Percentiles rank a stretch among this genome's conserved stretches.
Conservation (phyloP, 2,888 invertebrate genomes). For the Pecten maximus region DNA sequence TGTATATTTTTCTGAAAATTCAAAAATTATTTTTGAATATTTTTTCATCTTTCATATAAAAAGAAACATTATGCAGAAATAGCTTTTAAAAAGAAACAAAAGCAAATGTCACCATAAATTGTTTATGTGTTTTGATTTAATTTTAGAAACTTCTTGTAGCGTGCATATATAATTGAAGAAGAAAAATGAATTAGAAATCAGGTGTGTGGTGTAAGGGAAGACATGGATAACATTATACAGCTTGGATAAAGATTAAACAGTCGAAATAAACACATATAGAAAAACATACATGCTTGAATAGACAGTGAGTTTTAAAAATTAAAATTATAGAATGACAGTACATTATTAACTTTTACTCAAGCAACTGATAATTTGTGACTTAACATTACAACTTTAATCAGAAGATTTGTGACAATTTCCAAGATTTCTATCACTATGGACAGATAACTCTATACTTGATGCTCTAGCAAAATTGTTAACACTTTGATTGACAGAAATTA, state of each 20-base stretch:
- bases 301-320: not conserved
- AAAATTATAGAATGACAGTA: not conserved
- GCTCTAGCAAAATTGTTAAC: too few species aligned
- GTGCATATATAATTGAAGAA: not conserved
- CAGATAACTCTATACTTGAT: too few species aligned
- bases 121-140: conserved; percentile 1
- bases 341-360: not conserved
- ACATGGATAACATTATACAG: not conserved
- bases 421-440: too few species aligned
- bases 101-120: not conserved
- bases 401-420: too few species aligned
- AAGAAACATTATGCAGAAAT: not conserved
- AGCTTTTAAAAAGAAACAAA: not conserved
- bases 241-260: not conserved
- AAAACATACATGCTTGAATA: not conserved
- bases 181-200: not conserved
- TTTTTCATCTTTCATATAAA: not conserved
- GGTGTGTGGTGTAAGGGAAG: not conserved
- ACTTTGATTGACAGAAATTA: too few species aligned
- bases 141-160: not conserved
- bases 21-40: too few species aligned
- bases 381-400: not conserved
- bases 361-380: not conserved
- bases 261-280: not conserved
- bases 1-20: too few species aligned